Percentiles rank a stretch among this genome's conserved stretches.
These are phyloP conservation scores for Azemiops feae DNA, from an alignment of 2,113 vertebrate species.

Conservation along the genomic window DNA sequence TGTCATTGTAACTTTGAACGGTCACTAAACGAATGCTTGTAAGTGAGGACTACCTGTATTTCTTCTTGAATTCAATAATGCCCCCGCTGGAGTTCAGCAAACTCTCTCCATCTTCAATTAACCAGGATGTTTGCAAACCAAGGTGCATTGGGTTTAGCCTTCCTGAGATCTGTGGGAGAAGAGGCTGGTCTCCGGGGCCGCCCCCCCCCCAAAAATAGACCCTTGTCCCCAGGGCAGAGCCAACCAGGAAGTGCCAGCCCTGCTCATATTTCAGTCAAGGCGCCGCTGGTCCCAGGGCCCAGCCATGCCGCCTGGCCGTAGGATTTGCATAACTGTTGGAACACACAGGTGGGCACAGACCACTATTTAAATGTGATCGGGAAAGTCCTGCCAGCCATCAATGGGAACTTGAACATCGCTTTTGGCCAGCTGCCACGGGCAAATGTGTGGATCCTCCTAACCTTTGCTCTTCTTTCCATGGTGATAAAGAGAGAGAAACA, in stretches of 20 bases:
- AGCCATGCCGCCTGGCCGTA: not conserved
- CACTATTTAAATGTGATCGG: not conserved
- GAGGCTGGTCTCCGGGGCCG: not conserved
- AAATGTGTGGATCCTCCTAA: not conserved
- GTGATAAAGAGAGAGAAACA: not conserved
- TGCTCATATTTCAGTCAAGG: not conserved
- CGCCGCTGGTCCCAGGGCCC: too few species aligned
- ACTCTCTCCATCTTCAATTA: not conserved
- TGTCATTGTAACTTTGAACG: too few species aligned
- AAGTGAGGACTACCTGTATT: too few species aligned
- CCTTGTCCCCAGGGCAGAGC: too few species aligned
- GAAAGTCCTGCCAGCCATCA: not conserved
- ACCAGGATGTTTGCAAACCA: not conserved
- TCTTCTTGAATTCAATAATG: not conserved
- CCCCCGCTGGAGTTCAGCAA: not conserved
- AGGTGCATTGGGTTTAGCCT: not conserved
- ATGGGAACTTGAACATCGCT: not conserved
- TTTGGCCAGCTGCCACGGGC: not conserved
- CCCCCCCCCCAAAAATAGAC: fast-evolving
- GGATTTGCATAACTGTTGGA: not conserved
- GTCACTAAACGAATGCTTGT: too few species aligned
- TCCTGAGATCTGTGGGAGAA: too few species aligned
- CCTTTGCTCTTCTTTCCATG: not conserved
- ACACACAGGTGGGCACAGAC: not conserved
- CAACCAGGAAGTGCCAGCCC: not conserved